These are phyloP conservation scores for Oceanodroma leucorhoa DNA, from an alignment of 2,797 vertebrate species.

Conservation along the genomic window DNA sequence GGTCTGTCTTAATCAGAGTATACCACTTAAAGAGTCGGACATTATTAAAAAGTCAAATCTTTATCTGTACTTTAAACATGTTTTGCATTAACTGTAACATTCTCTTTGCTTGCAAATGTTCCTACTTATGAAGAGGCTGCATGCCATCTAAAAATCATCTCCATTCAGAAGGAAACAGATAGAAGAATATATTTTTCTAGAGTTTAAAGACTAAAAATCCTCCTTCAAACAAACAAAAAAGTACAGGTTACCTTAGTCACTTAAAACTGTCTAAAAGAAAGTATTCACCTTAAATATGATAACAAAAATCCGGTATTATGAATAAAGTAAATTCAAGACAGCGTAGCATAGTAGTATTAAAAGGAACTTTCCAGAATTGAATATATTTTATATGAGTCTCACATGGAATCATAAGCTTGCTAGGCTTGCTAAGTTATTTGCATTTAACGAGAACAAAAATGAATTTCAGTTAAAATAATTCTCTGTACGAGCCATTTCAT, in stretches of 20 bases:
- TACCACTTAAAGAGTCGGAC: not conserved
- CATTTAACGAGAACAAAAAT: not conserved
- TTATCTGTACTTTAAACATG: not conserved
- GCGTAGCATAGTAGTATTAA: not conserved
- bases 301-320: not conserved
- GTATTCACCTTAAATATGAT: not conserved
- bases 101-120: not conserved
- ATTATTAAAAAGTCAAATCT: not conserved
- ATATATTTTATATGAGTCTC: not conserved
- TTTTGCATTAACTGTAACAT: not conserved
- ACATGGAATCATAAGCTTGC: not conserved
- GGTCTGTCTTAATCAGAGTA: not conserved
- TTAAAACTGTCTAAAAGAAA: not conserved
- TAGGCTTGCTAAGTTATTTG: not conserved
- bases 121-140: not conserved
- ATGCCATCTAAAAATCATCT: not conserved
- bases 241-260: not conserved
- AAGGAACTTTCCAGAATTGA: not conserved
- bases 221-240: not conserved
- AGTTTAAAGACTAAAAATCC: not conserved
- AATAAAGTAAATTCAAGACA: not conserved
- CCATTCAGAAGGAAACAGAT: not conserved
- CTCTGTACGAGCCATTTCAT: not conserved
- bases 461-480: not conserved
- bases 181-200: not conserved